Percentiles rank a stretch among this genome's conserved stretches.
Evolutionary conservation across 30 jellyfish, hydroid and myxozoan species (phyloP).

Genomic region (Haliclystus octoradiatus): DNA sequence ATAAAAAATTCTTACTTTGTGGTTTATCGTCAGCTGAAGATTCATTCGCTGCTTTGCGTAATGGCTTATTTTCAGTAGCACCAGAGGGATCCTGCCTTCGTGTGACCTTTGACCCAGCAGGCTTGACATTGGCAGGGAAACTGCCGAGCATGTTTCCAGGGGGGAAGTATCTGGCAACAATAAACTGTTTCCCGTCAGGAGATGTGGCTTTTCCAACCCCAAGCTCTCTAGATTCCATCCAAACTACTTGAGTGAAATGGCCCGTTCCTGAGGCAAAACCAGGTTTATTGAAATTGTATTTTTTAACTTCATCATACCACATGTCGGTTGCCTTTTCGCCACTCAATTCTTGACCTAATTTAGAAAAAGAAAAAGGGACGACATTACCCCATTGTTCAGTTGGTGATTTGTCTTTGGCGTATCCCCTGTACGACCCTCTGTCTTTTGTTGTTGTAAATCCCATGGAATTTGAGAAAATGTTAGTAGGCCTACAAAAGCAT

Average conservation of each 20-base stretch:
- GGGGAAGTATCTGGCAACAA: constrained; percentile 92
- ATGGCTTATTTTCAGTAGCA: neutral
- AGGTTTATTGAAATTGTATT: constrained; percentile 79
- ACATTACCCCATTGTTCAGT: neutral
- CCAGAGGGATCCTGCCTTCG: constrained; percentile 20
- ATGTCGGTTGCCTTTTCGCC: constrained; percentile 93
- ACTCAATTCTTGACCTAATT: constrained; percentile 88
- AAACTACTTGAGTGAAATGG: constrained; percentile 98
- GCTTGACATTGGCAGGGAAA: constrained; percentile 82
- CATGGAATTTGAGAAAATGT: neutral
- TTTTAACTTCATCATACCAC: constrained; percentile 98
- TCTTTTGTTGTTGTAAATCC: neutral
- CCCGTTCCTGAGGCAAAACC: constrained; percentile 95
- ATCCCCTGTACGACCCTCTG: neutral
- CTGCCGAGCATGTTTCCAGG: constrained; percentile 91
- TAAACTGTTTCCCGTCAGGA: constrained; percentile 89
- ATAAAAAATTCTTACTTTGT: constrained; percentile 49
- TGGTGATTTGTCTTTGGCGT: neutral
- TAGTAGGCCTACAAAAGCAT: constrained; percentile 1
- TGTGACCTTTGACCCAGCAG: constrained; percentile 46
- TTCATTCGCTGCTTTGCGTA: neutral
- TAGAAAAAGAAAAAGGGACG: neutral
- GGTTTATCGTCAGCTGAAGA: constrained; percentile 24
- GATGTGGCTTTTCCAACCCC: constrained; percentile 96
- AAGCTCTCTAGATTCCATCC: constrained; percentile 89